Conservation (phyloP, 2,797 vertebrate species). For the Austrolebias charrua region DNA sequence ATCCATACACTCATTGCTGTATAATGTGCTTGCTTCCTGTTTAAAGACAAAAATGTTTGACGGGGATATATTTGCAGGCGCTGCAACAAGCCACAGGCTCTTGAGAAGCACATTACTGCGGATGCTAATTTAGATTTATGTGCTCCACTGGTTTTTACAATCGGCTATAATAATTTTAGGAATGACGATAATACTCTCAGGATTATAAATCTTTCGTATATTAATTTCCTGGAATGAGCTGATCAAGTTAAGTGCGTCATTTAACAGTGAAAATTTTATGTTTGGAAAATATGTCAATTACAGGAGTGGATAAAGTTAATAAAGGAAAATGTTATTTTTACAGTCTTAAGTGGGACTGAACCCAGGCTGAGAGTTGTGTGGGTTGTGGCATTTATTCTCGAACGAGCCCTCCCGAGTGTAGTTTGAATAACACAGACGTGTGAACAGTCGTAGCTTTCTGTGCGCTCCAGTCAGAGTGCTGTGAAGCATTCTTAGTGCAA, state of each 20-base stretch:
- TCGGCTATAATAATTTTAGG: constrained; percentile 34
- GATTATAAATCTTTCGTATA: constrained; percentile 47
- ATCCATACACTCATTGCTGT: background rate
- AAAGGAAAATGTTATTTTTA: too few species aligned
- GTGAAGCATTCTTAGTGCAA: background rate
- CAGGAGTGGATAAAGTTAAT: background rate
- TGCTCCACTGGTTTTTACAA: constrained; percentile 16
- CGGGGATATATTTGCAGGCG: background rate
- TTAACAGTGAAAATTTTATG: constrained; percentile 25
- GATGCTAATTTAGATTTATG: constrained; percentile 40
- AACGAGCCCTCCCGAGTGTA: constrained; percentile 56
- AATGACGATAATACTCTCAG: constrained; percentile 47
- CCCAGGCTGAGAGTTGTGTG: constrained; percentile 62
- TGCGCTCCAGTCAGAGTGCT: constrained; percentile 36
- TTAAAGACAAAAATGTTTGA: background rate
- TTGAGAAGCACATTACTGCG: constrained; percentile 22
- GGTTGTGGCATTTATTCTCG: constrained; percentile 71
- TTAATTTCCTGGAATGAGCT: constrained; percentile 32
- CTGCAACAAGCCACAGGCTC: constrained; percentile 8
- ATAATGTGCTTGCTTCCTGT: background rate
- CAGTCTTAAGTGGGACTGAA: constrained; percentile 42
- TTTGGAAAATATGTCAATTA: constrained; percentile 26
- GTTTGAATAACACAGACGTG: constrained; percentile 49
- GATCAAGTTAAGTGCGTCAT: constrained; percentile 28
- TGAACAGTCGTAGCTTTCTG: constrained; percentile 40